Base-by-base conservation (phyloP, 2,888 invertebrate genomes). In the Trissoscelio sp. region DNA sequence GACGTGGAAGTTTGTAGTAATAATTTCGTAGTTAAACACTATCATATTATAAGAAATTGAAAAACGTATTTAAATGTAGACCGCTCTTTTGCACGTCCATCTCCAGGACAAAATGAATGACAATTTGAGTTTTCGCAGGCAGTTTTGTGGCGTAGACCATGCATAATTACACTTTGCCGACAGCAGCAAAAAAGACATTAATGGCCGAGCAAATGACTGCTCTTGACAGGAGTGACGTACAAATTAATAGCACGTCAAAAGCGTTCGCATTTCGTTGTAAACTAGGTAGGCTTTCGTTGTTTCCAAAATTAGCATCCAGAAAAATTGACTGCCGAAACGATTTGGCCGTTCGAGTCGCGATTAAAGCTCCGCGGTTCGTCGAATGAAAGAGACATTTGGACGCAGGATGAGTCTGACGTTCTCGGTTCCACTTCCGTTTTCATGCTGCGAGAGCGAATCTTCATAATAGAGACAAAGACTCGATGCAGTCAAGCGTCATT, bases 201-300 rank as follows among this genome's bases (percentile, higher is more conserved):
- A 73, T 62, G 72, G 31, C 24, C 20, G 31, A 31, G 53, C 46
- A 57, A 57, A 39, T 55, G 44, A 55, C 46, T 75, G 66, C 14
- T 39, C 20, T 14, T 51, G 58, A 58, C 74, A 66, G 31, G 44
- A 57, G 18, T 67, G 58, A 58, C 53, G 53, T 67, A 34, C 28
- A 60, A 69, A 60, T 77, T 77, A 77, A 77, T 77, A 44, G 44
- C 69, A 60, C 60, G 67, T 77, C 67, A 60, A 39, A 48, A 60
- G 22, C 46, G 28, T 48, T 66, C 28, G 20, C 22, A 31, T 62
- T 53, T 20, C 34, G n/a, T 16, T 22, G 42, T 18, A 24, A 22
- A 14, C 28, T 12, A 18, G 9, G 14, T 12, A 18, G 9, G 14
- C n/a, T n/a, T 24, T 18, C 39, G 39, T 31, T 39, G 20, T 51